A percentile compares a stretch with the other conserved stretches of the same genome.
Evolutionary conservation across 2,888 invertebrate species (phyloP).

Genomic region (Trichacis sp.): DNA sequence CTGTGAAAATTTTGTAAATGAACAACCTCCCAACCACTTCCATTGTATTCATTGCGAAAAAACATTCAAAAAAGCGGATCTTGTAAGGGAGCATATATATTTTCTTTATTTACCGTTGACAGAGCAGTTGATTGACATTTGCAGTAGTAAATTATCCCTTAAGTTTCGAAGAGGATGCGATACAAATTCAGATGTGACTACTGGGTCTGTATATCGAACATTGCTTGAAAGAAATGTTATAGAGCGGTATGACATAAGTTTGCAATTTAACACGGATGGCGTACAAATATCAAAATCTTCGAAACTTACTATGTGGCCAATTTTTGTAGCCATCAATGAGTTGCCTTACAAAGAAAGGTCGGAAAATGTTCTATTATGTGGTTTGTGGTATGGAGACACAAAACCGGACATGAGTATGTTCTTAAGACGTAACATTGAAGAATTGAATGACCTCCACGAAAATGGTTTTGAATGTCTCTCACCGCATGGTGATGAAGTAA

Average conservation of each 20-base stretch:
- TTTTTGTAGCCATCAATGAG: slow-evolving; percentile 34
- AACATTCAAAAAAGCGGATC: too few relatives aligned
- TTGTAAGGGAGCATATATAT: too few relatives aligned
- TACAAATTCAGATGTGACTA: slow-evolving; percentile 14
- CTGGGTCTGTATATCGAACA: slow-evolving; percentile 6
- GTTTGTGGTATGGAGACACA: slow-evolving; percentile 5
- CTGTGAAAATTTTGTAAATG: too few relatives aligned
- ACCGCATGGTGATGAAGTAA: slow-evolving; percentile 11
- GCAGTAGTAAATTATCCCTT: slow-evolving; percentile 8
- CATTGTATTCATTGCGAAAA: too few relatives aligned
- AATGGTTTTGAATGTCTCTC: too few relatives aligned
- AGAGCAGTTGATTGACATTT: too few relatives aligned
- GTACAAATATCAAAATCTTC: slow-evolving; percentile 24
- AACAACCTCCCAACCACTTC: too few relatives aligned
- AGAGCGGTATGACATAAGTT: slow-evolving; percentile 23
- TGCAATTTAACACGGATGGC: slow-evolving; percentile 33
- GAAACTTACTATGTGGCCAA: slow-evolving; percentile 29
- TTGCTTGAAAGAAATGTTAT: slow-evolving; percentile 9
- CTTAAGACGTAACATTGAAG: slow-evolving; percentile 20
- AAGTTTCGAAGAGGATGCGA: slow-evolving; percentile 7
- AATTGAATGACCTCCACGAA: slow-evolving; percentile 15
- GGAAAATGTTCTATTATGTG: slow-evolving; percentile 15
- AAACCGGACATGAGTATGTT: slow-evolving; percentile 18
- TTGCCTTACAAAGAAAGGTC: slow-evolving; percentile 22
- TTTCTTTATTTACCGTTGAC: too few relatives aligned